phyloP scores from a whole-genome alignment of 2,888 invertebrate species.

The Acanthococcus lagerstroemiae region DNA sequence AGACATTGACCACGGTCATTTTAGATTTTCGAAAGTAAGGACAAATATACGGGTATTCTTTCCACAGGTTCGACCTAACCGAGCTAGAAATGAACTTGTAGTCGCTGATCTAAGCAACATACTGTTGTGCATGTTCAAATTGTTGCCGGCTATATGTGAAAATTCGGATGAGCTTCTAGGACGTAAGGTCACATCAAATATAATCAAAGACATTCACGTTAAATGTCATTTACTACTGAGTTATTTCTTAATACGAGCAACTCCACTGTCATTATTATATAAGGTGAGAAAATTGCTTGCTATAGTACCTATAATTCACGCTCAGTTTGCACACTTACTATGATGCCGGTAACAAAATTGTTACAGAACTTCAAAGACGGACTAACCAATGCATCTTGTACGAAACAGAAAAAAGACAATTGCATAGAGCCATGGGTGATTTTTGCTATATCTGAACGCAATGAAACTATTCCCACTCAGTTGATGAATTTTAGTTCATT shows the following conservation, averaged over 20 bases:
- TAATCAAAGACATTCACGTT: constrained; percentile 69
- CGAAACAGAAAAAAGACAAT: neutral
- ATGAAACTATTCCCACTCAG: constrained; percentile 42
- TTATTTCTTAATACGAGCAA: constrained; percentile 62
- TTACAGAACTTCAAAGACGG: constrained; percentile 21
- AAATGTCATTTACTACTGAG: constrained; percentile 70
- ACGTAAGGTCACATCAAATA: constrained; percentile 48
- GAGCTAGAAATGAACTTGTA: constrained; percentile 49
- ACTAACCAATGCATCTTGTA: constrained; percentile 1
- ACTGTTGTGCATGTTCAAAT: constrained; percentile 60
- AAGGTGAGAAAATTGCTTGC: too few species aligned
- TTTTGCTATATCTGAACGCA: constrained; percentile 33
- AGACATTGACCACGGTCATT: neutral
- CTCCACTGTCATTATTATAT: constrained; percentile 61
- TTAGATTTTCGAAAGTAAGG: constrained; percentile 25
- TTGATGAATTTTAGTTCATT: constrained; percentile 43
- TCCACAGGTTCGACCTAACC: constrained; percentile 55
- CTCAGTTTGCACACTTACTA: too few species aligned
- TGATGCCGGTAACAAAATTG: too few species aligned
- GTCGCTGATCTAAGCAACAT: constrained; percentile 66
- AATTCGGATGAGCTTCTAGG: constrained; percentile 49
- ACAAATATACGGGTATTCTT: too few species aligned
- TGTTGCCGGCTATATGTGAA: constrained; percentile 55
- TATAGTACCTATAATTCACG: too few species aligned
- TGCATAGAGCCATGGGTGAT: constrained; percentile 36